Evolutionary conservation across 2,797 vertebrate species (phyloP), one percentile per base, ranked within the genome.

Genomic region (Girardinus metallicus): DNA sequence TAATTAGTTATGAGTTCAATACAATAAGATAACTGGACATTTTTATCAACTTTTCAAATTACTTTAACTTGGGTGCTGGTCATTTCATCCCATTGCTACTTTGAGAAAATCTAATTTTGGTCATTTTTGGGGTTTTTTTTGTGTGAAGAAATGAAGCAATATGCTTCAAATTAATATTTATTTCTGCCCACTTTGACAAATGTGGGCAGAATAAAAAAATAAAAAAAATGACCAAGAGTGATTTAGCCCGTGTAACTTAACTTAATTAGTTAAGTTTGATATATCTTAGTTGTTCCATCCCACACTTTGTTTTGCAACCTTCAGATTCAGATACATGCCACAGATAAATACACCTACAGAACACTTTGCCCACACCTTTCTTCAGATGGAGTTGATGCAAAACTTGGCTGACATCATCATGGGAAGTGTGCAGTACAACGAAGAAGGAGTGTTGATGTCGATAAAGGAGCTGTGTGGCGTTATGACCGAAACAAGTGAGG

Each of bases 401-500:
- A 95, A 84, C 77, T 66, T 98, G 87, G 96, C 96, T 0, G 95
- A 94, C 41, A 90, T 97, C 75, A 73, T 97, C 72, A 97, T 96
- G 89, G 95, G 95, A 15, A 82, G 93, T 0, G 97, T 97, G 82
- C 96, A 97, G 88, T 97, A 97, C 86, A 95, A 97, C 23, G 87
- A 94, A 64, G 96, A 95, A 78, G 86, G 80, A 0, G 82, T 76
- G 3, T 53, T 91, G 51, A 82, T 87, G 86, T 91, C 91, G 1
- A 96, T 98, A 55, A 84, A 60, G 0, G 83, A 84, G 21, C 78
- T 97, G 16, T 98, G 97, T 55, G n/a, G 68, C 2, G 74, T 96
- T 9, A 95, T 97, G 90, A 95, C 93, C 80, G 92, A 93, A 77
- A 51, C 60, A 43, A 93, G 87, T 15, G 74, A 79, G 64, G 46